phyloP scores from a whole-genome alignment of 2,113 vertebrate genomes.

The Perca flavescens region DNA sequence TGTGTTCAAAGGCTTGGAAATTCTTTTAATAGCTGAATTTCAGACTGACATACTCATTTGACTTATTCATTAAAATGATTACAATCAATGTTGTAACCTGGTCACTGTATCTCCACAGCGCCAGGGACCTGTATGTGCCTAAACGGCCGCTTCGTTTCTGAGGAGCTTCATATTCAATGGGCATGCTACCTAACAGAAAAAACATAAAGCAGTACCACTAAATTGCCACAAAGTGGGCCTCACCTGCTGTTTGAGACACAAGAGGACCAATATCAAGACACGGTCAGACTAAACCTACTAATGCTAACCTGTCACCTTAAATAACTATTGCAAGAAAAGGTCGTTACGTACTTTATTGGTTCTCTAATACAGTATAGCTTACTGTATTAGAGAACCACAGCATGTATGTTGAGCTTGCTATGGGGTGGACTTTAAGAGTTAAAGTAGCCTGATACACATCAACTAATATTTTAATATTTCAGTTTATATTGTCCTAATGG shows the following conservation, averaged over 20 bases:
- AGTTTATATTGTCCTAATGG: background rate
- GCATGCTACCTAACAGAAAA: conserved; percentile 5
- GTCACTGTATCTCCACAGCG: background rate
- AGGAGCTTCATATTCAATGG: conserved; percentile 24
- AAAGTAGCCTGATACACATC: background rate
- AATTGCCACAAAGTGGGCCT: conserved; percentile 69
- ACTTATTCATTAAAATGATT: conserved; percentile 37
- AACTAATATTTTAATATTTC: background rate
- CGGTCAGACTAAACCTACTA: background rate
- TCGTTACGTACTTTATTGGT: background rate
- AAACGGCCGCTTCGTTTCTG: conserved; percentile 2
- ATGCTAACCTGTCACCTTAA: background rate
- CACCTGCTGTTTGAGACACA: conserved; percentile 15
- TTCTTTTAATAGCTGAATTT: conserved; percentile 18
- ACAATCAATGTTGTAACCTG: conserved; percentile 34
- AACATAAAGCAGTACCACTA: conserved; percentile 43
- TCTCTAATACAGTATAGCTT: background rate
- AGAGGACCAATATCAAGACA: background rate
- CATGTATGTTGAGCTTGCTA: background rate
- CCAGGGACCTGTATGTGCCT: no score
- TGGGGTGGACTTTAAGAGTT: background rate
- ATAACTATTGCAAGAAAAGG: background rate
- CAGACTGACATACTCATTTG: background rate
- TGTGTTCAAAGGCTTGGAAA: conserved; percentile 24
- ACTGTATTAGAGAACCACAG: background rate